Base-by-base conservation (phyloP, 2,888 invertebrate genomes). In the Sesia bembeciformis region DNA sequence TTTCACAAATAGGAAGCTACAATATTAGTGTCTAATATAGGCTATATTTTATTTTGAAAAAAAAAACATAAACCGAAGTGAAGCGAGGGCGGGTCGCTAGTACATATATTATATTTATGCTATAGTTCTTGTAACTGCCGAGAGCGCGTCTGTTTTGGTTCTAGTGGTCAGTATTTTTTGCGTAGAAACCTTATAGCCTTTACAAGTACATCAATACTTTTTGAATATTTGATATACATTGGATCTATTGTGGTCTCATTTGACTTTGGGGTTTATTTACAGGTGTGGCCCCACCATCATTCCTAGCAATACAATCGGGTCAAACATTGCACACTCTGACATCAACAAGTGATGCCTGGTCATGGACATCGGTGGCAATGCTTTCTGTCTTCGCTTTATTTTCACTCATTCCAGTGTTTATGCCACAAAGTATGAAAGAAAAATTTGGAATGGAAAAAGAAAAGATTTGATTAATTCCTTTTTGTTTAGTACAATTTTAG, bases 221-320 rank as follows among this genome's bases (percentile, higher is more conserved):
- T 40, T 39, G 8, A 39, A 40, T 42, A 8, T 42, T 42, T 23
- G 23, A 23, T n/a, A n/a, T n/a, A n/a, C n/a, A 23, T 23, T 23
- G 23, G 23, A 23, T 23, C 23, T 23, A 23, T 23, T 23, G 23
- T 23, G 23, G 23, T 23, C 23, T 23, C 23, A 23, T 23, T 23
- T 23, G 23, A 23, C 23, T 23, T 23, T 23, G 23, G 23, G 23
- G 23, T 43, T 46, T 46, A 23, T 46, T 79, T 84, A n/a, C 71
- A 93, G 96, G 98, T 61, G 98, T 98, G 6, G 98, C 97, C 0
- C 98, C 99, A 51, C 99, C 99, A 4, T 98, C 98, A 0, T 96
- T 99, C 78, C 94, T 99, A 40, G 98, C 98, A 6, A 98, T 99
- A 66, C 98, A 99, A 90, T 97, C 98, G 6, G 99, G 99, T 7